Evolutionary conservation across 2,113 vertebrate genomes (phyloP).

Genomic region (Picathartes gymnocephalus): DNA sequence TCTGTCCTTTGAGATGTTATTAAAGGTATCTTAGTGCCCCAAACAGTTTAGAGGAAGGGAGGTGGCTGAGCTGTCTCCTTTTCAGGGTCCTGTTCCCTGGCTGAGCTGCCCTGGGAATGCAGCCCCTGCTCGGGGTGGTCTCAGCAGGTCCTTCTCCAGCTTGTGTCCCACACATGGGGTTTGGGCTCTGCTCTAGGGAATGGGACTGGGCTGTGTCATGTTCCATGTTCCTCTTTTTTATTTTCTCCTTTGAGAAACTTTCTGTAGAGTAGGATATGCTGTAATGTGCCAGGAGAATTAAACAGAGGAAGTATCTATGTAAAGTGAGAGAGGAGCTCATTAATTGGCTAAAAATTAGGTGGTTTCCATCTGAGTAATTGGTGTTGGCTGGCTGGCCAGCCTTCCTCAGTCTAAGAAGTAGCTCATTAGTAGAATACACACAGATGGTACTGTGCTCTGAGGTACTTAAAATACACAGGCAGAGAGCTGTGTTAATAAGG

Average conservation of each 20-base stretch:
- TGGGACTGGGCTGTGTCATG: not conserved
- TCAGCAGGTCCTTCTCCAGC: not conserved
- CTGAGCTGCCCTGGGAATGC: not conserved
- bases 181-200: not conserved
- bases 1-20: not conserved
- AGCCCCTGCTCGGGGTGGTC: not conserved
- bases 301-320: slow-evolving; percentile 41
- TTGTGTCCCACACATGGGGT: rapidly evolving
- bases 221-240: not conserved
- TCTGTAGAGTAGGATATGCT: not conserved
- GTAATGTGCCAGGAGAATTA: slow-evolving; percentile 35
- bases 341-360: slow-evolving; percentile 71
- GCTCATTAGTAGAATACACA: slow-evolving; percentile 72
- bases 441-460: slow-evolving; percentile 68
- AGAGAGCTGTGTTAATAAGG: slow-evolving; percentile 57
- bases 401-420: slow-evolving; percentile 50
- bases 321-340: slow-evolving; percentile 49
- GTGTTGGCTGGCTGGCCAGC: slow-evolving; percentile 60
- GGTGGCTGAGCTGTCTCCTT: not conserved
- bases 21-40: not conserved
- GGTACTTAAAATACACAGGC: slow-evolving; percentile 65
- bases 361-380: slow-evolving; percentile 66
- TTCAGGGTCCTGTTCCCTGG: not conserved
- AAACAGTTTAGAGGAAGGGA: not conserved
- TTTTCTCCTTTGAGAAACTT: not conserved